Evolutionary conservation across 2,797 vertebrate genomes (phyloP).

Genomic region (Sorex maritimensis): DNA sequence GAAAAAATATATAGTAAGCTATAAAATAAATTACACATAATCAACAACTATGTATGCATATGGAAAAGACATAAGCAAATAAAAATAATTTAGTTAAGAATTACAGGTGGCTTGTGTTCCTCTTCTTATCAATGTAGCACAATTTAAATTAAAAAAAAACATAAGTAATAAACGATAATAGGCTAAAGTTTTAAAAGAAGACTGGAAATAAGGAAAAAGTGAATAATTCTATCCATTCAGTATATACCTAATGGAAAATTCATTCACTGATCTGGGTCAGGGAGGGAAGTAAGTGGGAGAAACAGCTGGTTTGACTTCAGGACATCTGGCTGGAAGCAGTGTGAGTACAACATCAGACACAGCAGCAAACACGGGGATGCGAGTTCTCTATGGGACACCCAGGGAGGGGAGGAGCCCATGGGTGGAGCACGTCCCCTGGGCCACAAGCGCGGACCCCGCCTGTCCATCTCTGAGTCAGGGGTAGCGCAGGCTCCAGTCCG

Average conservation of each 20-base stretch:
- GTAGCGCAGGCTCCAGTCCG: not conserved
- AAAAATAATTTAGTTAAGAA: conserved; percentile 30
- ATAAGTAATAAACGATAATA: no score
- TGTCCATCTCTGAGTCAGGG: conserved; percentile 2
- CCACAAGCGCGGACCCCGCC: not conserved
- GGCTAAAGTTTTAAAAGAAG: no score
- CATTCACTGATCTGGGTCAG: not conserved
- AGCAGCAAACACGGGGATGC: not conserved
- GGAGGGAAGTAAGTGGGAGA: not conserved
- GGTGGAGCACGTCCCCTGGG: not conserved
- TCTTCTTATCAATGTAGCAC: not conserved
- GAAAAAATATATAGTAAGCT: not conserved
- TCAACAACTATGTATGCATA: not conserved
- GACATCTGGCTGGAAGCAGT: not conserved
- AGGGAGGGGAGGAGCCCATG: not conserved
- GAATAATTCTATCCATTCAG: no score
- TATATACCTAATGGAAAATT: no score
- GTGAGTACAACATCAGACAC: not conserved
- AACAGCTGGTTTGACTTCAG: not conserved
- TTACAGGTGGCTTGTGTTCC: not conserved
- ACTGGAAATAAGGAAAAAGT: no score
- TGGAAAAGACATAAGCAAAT: not conserved
- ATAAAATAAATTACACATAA: conserved; percentile 6
- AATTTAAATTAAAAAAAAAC: no score
- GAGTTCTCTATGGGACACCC: not conserved